phyloP scores from a whole-genome alignment of 2,797 vertebrate species.

The Cottoperca gobio region DNA sequence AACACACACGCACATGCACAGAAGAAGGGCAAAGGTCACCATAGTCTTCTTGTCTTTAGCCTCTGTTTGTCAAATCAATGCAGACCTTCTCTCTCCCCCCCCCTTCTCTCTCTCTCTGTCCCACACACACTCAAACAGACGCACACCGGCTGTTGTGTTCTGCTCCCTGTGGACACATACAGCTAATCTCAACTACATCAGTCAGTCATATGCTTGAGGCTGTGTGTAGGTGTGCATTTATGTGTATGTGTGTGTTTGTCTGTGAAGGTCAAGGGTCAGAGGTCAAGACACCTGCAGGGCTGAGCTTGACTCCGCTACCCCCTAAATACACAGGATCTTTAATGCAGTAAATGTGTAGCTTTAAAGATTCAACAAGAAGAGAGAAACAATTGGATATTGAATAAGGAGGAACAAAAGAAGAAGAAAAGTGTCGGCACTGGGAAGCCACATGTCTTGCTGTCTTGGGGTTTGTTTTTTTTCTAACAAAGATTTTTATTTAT shows the following conservation, averaged over 20 bases:
- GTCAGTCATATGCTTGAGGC: constrained; percentile 73
- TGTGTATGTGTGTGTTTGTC: constrained; percentile 18
- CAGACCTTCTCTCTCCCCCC: constrained; percentile 30
- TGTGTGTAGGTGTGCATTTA: constrained; percentile 29
- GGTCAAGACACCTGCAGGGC: constrained; percentile 75
- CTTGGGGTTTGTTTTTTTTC: not conserved
- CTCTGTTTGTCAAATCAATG: constrained; percentile 85
- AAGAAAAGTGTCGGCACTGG: not conserved
- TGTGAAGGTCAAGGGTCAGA: constrained; percentile 68
- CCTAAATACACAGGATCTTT: constrained; percentile 48
- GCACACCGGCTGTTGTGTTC: constrained; percentile 66
- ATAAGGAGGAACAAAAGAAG: not conserved
- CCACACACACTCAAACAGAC: constrained; percentile 27
- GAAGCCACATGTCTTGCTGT: not conserved
- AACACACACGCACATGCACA: constrained; percentile 13
- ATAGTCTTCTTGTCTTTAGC: constrained; percentile 67
- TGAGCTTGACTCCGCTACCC: constrained; percentile 58
- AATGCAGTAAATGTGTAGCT: constrained; percentile 30
- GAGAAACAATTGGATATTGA: not conserved
- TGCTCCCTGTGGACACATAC: constrained; percentile 88
- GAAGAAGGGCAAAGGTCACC: constrained; percentile 73
- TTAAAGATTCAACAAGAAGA: constrained; percentile 6
- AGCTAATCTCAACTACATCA: constrained; percentile 91
- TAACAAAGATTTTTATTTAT: not conserved
- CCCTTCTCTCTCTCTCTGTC: not conserved